These are phyloP conservation scores for Cyphomyrus plagiostoma DNA, from an alignment of 2,113 vertebrate species.

Conservation along the genomic window DNA sequence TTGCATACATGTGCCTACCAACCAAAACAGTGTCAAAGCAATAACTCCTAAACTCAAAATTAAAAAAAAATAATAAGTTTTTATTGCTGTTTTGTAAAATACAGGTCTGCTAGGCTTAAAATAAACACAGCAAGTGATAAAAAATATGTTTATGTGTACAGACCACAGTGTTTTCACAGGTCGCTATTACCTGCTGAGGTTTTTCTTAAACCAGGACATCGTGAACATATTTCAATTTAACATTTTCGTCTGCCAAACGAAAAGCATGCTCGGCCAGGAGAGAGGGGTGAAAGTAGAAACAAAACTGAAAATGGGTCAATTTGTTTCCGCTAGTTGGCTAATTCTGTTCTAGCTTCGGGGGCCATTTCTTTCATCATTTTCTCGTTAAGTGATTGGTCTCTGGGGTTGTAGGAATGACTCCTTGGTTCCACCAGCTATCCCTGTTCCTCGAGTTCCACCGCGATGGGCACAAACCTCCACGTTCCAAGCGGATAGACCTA, in stretches of 20 bases:
- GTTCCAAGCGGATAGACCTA: conserved; percentile 21
- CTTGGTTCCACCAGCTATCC: conserved; percentile 1
- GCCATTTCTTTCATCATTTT: conserved; percentile 24
- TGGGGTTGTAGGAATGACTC: not conserved
- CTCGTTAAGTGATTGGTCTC: conserved; percentile 21
- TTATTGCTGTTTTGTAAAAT: not conserved
- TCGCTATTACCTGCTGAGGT: not conserved
- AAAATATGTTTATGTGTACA: not conserved
- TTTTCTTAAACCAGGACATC: not conserved
- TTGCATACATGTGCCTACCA: not conserved
- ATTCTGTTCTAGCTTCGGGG: conserved; percentile 15
- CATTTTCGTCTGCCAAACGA: not conserved
- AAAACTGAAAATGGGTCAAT: conserved; percentile 17
- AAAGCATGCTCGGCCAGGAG: not conserved
- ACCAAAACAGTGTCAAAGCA: not conserved
- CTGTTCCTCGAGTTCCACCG: not conserved
- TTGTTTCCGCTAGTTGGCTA: conserved; percentile 11
- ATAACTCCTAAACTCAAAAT: not conserved
- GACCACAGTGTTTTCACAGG: not conserved
- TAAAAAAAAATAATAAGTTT: not conserved
- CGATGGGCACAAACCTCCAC: conserved; percentile 8
- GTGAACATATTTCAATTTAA: not conserved
- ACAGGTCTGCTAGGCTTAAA: not conserved
- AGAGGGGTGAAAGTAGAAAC: not conserved
- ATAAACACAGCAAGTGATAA: conserved; percentile 6